phyloP scores from a whole-genome alignment of 2,888 invertebrate genomes.

The Apamea anceps region DNA sequence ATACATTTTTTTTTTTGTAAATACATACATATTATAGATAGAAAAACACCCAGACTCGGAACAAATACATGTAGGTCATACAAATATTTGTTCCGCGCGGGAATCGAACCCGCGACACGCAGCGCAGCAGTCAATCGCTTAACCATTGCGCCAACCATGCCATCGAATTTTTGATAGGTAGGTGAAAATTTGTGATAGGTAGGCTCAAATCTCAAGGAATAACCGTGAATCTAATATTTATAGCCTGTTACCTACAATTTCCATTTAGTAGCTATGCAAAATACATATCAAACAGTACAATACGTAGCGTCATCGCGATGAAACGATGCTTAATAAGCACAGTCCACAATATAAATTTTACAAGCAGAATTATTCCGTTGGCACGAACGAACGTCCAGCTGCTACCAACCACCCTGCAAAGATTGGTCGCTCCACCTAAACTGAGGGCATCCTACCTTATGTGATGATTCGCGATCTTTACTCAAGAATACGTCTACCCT shows the following conservation, averaged over 20 bases:
- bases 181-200: conserved; percentile 23
- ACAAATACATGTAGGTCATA: too few species aligned
- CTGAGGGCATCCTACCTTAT: neutral
- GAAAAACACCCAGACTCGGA: too few species aligned
- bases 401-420: neutral
- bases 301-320: conserved; percentile 45
- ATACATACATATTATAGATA: too few species aligned
- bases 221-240: conserved; percentile 34
- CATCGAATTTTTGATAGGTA: too few species aligned
- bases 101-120: too few species aligned
- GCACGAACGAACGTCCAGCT: conserved; percentile 68
- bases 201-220: conserved; percentile 24
- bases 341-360: conserved; percentile 78
- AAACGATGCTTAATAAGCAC: conserved; percentile 70
- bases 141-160: too few species aligned
- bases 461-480: neutral
- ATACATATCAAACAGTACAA: conserved; percentile 48
- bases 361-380: conserved; percentile 81
- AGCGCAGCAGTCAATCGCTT: too few species aligned
- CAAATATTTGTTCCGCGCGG: too few species aligned
- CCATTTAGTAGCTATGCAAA: conserved; percentile 33
- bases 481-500: neutral
- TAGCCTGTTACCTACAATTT: conserved; percentile 29
- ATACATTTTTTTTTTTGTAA: too few species aligned
- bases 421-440: neutral